A percentile compares a stretch with the other conserved stretches of the same genome.
phyloP scores from a whole-genome alignment of 2,888 invertebrate genomes.

The Agriopis leucophaearia region DNA sequence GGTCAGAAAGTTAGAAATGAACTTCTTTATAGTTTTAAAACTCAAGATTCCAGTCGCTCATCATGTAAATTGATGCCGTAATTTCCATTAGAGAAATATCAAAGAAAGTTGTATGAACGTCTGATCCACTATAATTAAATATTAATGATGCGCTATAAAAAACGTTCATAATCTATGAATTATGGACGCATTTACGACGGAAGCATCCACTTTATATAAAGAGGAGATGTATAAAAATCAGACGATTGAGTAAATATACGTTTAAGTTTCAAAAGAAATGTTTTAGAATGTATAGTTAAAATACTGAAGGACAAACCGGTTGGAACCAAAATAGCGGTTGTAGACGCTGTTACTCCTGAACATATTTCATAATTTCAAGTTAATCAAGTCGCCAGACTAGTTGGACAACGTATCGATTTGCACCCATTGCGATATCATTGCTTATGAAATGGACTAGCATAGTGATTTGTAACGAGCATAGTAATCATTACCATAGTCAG shows the following conservation, averaged over 20 bases:
- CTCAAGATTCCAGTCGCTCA: conserved; percentile 5
- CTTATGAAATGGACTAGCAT: conserved; percentile 63
- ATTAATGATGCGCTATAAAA: conserved; percentile 41
- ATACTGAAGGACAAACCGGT: conserved; percentile 49
- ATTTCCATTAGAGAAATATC: conserved; percentile 40
- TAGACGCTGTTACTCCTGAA: conserved; percentile 46
- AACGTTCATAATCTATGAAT: conserved; percentile 31
- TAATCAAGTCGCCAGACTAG: conserved; percentile 41
- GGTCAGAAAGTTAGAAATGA: not conserved
- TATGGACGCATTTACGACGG: conserved; percentile 27
- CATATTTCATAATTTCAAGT: conserved; percentile 45
- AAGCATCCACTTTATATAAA: conserved; percentile 32
- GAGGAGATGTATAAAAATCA: not conserved
- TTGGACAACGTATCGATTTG: conserved; percentile 53
- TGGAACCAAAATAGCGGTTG: conserved; percentile 48
- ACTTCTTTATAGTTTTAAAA: not conserved
- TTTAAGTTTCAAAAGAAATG: not conserved
- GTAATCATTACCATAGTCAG: conserved; percentile 23
- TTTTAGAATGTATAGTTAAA: conserved; percentile 17
- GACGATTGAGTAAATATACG: not conserved
- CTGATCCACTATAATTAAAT: conserved; percentile 37
- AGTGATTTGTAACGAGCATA: conserved; percentile 53
- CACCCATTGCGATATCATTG: conserved; percentile 61
- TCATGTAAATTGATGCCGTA: conserved; percentile 39
- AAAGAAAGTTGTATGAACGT: conserved; percentile 44